Conservation (phyloP, 2,888 invertebrate genomes). For the Drosophila borborema region DNA sequence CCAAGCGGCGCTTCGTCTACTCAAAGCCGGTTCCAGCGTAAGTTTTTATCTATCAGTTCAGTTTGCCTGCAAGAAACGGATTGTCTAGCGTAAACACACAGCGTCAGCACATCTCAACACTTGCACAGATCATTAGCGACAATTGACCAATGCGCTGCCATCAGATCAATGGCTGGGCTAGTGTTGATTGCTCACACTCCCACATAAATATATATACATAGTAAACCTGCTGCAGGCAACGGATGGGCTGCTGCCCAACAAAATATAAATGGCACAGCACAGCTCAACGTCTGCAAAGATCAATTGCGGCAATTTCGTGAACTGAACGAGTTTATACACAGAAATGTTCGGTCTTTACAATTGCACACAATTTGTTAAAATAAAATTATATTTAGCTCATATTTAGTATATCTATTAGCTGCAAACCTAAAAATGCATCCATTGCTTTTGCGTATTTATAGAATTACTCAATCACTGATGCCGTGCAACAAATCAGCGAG, state of each 20-base stretch:
- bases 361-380: constrained; percentile 42
- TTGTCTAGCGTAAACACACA: constrained; percentile 39
- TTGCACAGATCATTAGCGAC: constrained; percentile 46
- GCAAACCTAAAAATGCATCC: not conserved
- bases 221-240: constrained; percentile 22
- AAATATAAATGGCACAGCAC: constrained; percentile 48
- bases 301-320: constrained; percentile 66
- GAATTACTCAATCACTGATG: constrained; percentile 96
- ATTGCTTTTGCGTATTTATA: constrained; percentile 74
- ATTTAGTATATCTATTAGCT: not conserved
- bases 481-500: constrained; percentile 96
- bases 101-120: constrained; percentile 61
- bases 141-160: constrained; percentile 23
- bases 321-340: constrained; percentile 58
- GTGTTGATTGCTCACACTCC: constrained; percentile 21
- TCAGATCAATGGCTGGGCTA: constrained; percentile 13
- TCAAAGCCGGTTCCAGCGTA: constrained; percentile 96
- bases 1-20: constrained; percentile 96
- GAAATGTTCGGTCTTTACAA: constrained; percentile 71
- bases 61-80: constrained; percentile 50
- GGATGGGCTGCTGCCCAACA: constrained; percentile 50
- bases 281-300: constrained; percentile 74
- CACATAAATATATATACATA: constrained; percentile 4
- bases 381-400: constrained; percentile 1
- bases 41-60: constrained; percentile 53